Evolutionary conservation across 2,113 vertebrate species (phyloP).

Genomic region (Halichoerus grypus): DNA sequence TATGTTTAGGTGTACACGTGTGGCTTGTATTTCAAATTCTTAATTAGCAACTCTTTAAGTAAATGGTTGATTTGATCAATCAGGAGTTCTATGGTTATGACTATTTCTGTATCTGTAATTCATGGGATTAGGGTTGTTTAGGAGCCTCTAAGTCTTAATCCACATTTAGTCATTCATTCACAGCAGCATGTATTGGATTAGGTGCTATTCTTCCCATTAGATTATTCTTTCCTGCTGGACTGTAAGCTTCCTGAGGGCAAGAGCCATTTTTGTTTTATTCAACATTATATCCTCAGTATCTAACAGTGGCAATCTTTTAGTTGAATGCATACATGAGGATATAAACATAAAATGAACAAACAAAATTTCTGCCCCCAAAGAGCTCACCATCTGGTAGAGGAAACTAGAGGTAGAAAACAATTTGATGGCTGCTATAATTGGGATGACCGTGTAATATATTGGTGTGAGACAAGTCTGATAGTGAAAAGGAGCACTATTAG

Average conservation of each 20-base stretch:
- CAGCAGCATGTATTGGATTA: not conserved
- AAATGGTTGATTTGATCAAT: conserved; percentile 31
- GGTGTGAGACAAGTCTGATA: conserved; percentile 52
- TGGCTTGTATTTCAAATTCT: conserved; percentile 23
- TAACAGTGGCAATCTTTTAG: not conserved
- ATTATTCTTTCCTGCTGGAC: conserved; percentile 44
- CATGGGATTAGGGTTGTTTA: not conserved
- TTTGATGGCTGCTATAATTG: conserved; percentile 38
- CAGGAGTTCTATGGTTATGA: conserved; percentile 26
- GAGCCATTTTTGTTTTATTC: conserved; percentile 41
- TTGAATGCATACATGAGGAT: conserved; percentile 51
- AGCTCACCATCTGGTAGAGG: conserved; percentile 1
- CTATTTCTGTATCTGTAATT: conserved; percentile 37
- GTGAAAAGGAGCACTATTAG: not conserved
- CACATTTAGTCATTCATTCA: not conserved
- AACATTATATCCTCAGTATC: not conserved
- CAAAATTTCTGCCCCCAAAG: not conserved
- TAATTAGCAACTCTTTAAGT: conserved; percentile 45
- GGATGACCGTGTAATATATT: conserved; percentile 41
- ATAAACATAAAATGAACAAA: conserved; percentile 50
- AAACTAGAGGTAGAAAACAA: conserved; percentile 53
- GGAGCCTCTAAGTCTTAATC: not conserved
- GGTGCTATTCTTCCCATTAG: conserved; percentile 18
- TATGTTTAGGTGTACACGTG: not conserved
- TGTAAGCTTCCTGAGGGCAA: conserved; percentile 47